Conservation (phyloP, 2,888 invertebrate species). For the Hipparchia sbordonii region DNA sequence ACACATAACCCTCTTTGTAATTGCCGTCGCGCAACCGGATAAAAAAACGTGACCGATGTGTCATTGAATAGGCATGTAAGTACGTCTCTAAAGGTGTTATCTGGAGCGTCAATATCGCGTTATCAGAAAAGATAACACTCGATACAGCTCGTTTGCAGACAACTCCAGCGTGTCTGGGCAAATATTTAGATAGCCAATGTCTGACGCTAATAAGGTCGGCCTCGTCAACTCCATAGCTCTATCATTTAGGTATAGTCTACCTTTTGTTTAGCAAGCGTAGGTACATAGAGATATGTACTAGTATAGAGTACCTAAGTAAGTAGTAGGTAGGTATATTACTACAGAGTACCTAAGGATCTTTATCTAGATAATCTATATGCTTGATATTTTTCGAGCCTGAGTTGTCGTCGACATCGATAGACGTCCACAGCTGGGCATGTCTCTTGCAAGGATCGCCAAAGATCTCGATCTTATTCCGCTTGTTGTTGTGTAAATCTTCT, state of each 20-base stretch:
- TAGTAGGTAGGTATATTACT: no score
- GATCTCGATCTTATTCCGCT: no score
- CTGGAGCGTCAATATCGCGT: constrained; percentile 47
- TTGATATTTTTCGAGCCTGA: not conserved
- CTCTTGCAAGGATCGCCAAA: no score
- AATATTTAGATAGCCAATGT: constrained; percentile 66
- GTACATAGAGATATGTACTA: no score
- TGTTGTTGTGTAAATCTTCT: no score
- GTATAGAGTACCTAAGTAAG: no score
- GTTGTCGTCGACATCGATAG: no score
- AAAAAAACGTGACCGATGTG: constrained; percentile 45
- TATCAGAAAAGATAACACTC: constrained; percentile 63
- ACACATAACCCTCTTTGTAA: no score
- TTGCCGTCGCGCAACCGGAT: no score
- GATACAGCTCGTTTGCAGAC: constrained; percentile 66
- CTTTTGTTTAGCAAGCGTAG: not conserved
- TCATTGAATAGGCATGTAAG: constrained; percentile 29
- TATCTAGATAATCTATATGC: not conserved
- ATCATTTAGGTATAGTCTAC: not conserved
- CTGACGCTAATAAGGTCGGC: constrained; percentile 61
- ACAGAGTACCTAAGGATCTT: no score
- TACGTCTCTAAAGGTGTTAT: constrained; percentile 40
- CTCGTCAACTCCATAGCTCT: constrained; percentile 23
- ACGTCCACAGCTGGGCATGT: no score
- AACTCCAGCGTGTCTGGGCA: constrained; percentile 67